Percentiles rank a stretch among this genome's conserved stretches.
phyloP scores from a whole-genome alignment of 2,888 invertebrate species.

The Acanthopleura granulata region DNA sequence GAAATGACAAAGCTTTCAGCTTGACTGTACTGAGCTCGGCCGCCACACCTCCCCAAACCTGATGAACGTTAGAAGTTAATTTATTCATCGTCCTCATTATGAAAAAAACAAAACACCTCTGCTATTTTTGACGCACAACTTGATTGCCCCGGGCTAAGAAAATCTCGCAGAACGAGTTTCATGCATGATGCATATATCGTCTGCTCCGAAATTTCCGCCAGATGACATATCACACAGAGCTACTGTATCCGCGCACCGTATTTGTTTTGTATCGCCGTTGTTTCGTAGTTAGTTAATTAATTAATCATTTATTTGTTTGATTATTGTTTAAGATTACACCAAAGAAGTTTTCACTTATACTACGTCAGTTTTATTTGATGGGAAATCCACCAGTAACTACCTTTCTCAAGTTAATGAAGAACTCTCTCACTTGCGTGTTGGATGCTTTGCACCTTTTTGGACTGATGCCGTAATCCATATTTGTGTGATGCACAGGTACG shows the following conservation, averaged over 20 bases:
- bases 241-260: not conserved
- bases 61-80: conserved; percentile 3
- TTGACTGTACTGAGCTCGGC: not conserved
- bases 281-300: too few relatives aligned
- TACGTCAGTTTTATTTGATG: too few relatives aligned
- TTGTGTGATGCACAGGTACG: too few relatives aligned
- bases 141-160: not conserved
- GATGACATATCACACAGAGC: not conserved
- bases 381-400: too few relatives aligned
- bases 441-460: too few relatives aligned
- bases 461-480: too few relatives aligned
- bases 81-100: conserved; percentile 15
- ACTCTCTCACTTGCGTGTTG: too few relatives aligned
- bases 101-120: conserved; percentile 7
- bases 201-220: not conserved
- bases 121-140: conserved; percentile 14
- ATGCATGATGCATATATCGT: not conserved
- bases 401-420: too few relatives aligned
- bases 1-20: not conserved
- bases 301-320: too few relatives aligned
- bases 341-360: too few relatives aligned
- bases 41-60: conserved; percentile 9
- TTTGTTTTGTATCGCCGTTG: too few relatives aligned
- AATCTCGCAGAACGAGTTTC: conserved; percentile 16
- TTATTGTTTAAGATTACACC: too few relatives aligned